Evolutionary conservation across 2,113 vertebrate genomes (phyloP).

Genomic region (Aegotheles bennettii): DNA sequence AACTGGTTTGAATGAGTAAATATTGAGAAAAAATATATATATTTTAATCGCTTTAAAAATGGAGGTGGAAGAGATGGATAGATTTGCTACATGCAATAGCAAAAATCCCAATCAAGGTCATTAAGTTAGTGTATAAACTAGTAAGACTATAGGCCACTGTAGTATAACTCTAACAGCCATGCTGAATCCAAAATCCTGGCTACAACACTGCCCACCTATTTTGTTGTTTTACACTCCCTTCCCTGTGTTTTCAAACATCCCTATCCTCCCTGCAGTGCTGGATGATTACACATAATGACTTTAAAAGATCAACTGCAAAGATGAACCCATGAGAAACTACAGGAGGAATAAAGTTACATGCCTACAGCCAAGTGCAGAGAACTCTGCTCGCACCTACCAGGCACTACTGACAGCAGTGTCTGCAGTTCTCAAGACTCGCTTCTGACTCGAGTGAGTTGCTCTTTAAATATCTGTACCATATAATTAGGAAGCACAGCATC

Average conservation of each 20-base stretch:
- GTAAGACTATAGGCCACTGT: not conserved
- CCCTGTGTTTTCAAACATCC: not conserved
- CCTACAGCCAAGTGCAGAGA: not conserved
- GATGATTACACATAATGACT: not conserved
- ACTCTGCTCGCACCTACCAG: not conserved
- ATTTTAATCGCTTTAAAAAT: not conserved
- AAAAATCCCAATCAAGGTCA: not conserved
- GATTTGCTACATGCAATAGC: not conserved
- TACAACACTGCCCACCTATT: not conserved
- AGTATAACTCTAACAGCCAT: not conserved
- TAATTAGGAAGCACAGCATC: not conserved
- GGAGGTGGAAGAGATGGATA: not conserved
- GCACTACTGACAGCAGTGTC: not conserved
- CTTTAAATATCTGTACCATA: not conserved
- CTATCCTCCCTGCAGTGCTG: not conserved
- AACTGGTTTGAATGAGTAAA: not conserved
- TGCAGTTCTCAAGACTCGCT: not conserved
- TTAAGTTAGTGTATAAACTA: not conserved
- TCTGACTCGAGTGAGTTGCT: not conserved
- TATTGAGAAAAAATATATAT: not conserved
- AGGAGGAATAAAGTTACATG: not conserved
- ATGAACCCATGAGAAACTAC: not conserved
- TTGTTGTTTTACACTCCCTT: not conserved
- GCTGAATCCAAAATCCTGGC: not conserved
- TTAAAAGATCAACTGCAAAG: not conserved